Evolutionary conservation across 2,113 vertebrate genomes (phyloP), one percentile per base, ranked within the genome.

Genomic region (Ceyx melanurus): DNA sequence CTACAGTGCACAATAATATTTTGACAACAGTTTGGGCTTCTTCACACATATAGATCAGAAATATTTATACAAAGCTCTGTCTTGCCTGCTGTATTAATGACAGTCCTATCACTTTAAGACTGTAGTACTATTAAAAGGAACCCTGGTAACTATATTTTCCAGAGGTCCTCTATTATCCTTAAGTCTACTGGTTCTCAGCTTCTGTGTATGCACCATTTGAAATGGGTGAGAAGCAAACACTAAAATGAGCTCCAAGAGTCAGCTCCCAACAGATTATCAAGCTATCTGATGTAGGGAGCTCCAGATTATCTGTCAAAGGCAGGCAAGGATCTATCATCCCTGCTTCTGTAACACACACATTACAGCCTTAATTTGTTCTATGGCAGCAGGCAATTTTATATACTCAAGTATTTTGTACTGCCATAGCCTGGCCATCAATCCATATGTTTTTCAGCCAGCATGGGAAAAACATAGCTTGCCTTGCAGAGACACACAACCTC

Each of bases 351-450:
- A 54, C 15, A 79, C 8, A 5, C 42, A 46, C 40, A 56, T 93
- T 81, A 77, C n/a, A 70, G 50, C 53, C 71, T 89, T 92, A 64
- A 94, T 95, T 93, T 92, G 66, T 53, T 89, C 83, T 57, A 22
- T 28, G 51, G 81, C 88, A 96, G 86, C 65, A 92, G 48, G 71
- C 37, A 93, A 92, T 94, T 91, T 94, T 72, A 82, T 86, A 65
- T 77, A 74, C 75, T 84, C 57, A 72, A 62, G 70, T 50, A 88
- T 74, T 94, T 92, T 70, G 43, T 80, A 35, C 51, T 73, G 54
- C 46, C 23, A 25, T 5, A 9, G 70, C 42, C 66, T 84, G 43
- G 51, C 33, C 86, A 88, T 82, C 74, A 84, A 83, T 80, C 43
- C 53, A 18, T 2, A 7, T 43, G 48, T 56, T 92, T 89, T 95